These are phyloP conservation scores for Pemphredon lugubris DNA, from an alignment of 2,888 invertebrate species.

Conservation along the genomic window DNA sequence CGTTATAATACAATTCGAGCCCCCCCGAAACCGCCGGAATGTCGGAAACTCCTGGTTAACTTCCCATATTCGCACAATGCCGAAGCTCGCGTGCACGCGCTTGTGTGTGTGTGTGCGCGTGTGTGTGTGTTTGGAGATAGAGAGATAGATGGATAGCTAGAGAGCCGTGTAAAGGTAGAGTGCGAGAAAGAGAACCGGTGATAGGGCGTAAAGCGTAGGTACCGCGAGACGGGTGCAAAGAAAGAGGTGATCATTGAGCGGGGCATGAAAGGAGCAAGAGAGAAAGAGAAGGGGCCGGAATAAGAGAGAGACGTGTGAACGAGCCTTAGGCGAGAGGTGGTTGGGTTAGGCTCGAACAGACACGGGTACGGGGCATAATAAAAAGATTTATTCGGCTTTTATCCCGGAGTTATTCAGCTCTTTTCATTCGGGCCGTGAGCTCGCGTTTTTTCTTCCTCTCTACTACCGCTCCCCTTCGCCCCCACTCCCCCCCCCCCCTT, in stretches of 20 bases:
- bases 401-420: constrained; percentile 80
- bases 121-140: no score
- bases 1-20: no score
- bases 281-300: constrained; percentile 30
- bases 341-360: constrained; percentile 65
- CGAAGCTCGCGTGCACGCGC: no score
- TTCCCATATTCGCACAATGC: no score
- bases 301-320: constrained; percentile 64
- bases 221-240: constrained; percentile 9
- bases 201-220: constrained; percentile 19
- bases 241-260: constrained; percentile 34
- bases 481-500: constrained; percentile 58
- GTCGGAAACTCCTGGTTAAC: no score
- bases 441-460: constrained; percentile 64
- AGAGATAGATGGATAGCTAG: no score
- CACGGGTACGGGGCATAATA: constrained; percentile 77
- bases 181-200: constrained; percentile 15
- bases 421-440: constrained; percentile 76
- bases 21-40: no score
- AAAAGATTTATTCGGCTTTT: constrained; percentile 81
- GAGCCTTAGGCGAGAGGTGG: constrained; percentile 62
- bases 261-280: constrained; percentile 54
- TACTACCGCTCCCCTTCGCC: constrained; percentile 51
- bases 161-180: no score
- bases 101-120: no score